Base-by-base conservation (phyloP, 2,797 vertebrate species). In the Coreius guichenoti region DNA sequence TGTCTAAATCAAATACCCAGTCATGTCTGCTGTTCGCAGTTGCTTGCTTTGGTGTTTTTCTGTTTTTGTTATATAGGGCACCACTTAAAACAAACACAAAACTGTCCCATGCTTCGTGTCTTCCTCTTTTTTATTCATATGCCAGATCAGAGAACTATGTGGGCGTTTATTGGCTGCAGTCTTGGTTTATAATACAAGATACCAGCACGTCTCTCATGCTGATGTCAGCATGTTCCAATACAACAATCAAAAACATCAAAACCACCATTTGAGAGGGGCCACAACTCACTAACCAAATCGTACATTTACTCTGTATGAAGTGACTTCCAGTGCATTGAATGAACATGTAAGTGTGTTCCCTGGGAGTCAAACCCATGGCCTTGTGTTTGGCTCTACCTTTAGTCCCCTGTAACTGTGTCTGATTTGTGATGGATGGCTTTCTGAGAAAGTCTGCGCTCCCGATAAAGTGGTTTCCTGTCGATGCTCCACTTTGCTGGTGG, bases 401-500 rank as follows among this genome's bases (percentile, higher is more conserved):
- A 23, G 7, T 80, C 83, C 45, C 82, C 76, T 74, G 63, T 81
- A 89, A 92, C 74, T 67, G 65, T 54, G 58, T 76, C 8, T 65
- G 77, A 81, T 77, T 86, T 80, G 86, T 70, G 58, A 49, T 33
- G 47, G 65, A 54, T 33, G 43, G 65, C 85, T 87, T 91, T 86
- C 86, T 58, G 86, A 81, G 90, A 89, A 89, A 74, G 84, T 89
- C 51, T 86, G 88, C 90, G 91, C 90, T 91, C 91, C 86, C 91
- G 93, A 94, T 94, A 92, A 94, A 94, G 91, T 94, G 93, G 93
- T 93, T 95, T 96, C 94, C 94, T 95, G 93, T 90, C 89, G 88
- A 87, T 92, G 92, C 89, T 93, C 92, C 91, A 92, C 90, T 92
- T 92, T 91, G 91, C 86, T 85, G 70, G 87, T 88, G 81, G 85